A percentile compares a stretch with the other conserved stretches of the same genome.
phyloP scores from a whole-genome alignment of 2,113 vertebrate genomes.

The Phalacrocorax brasilianus region DNA sequence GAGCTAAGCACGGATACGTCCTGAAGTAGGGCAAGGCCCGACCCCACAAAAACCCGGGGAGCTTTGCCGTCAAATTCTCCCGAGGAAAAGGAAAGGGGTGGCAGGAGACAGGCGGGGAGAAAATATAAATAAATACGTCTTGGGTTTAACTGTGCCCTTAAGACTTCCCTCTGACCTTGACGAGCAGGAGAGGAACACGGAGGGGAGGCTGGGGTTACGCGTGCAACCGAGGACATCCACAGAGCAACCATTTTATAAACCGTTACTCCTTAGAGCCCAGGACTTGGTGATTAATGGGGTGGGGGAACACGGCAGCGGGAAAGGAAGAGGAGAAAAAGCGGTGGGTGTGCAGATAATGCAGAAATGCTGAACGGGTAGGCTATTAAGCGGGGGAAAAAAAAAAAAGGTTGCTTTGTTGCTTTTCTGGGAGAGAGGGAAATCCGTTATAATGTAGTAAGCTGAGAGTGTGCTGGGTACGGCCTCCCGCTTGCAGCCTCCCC shows the following conservation, averaged over 20 bases:
- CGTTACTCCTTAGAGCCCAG: neutral
- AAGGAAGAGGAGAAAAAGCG: neutral
- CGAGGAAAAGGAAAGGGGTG: neutral
- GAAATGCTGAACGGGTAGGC: neutral
- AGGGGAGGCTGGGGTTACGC: neutral
- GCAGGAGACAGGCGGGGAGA: neutral
- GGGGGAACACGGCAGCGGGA: neutral
- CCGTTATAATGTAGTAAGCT: neutral
- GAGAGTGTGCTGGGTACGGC: neutral
- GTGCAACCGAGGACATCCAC: neutral
- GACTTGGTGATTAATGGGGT: neutral
- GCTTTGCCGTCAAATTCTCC: neutral
- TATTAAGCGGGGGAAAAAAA: neutral
- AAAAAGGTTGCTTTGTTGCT: neutral
- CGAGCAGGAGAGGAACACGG: neutral
- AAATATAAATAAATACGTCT: neutral
- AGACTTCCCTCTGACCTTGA: neutral
- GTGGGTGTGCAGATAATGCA: neutral
- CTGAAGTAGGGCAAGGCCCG: neutral
- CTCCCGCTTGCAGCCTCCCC: neutral
- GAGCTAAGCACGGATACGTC: neutral
- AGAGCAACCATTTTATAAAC: constrained; percentile 15
- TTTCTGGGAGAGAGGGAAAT: neutral
- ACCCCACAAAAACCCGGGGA: neutral
- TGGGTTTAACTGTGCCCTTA: neutral